These are phyloP conservation scores for Syngnathus scovelli DNA, from an alignment of 2,113 vertebrate species.

Conservation along the genomic window DNA sequence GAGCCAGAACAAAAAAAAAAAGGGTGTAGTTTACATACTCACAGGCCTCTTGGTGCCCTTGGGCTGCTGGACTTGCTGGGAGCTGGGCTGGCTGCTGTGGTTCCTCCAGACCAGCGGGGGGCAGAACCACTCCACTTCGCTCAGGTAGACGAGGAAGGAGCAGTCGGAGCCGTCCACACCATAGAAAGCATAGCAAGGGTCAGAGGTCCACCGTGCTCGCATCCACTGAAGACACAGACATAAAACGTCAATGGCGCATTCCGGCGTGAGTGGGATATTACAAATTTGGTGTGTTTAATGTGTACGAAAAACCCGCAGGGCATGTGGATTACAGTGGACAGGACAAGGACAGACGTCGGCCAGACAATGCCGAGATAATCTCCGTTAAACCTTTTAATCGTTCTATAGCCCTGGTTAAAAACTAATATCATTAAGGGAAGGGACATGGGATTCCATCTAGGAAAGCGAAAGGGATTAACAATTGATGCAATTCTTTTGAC, in stretches of 20 bases:
- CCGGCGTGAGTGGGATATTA: neutral
- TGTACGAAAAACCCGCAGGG: neutral
- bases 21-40: conserved; percentile 16
- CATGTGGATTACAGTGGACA: neutral
- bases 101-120: conserved; percentile 87
- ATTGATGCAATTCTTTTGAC: neutral
- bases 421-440: neutral
- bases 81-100: conserved; percentile 64
- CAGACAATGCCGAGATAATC: neutral
- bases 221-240: conserved; percentile 80
- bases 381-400: neutral
- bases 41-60: conserved; percentile 76
- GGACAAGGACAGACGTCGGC: neutral
- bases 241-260: neutral
- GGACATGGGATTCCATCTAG: neutral
- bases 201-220: conserved; percentile 94
- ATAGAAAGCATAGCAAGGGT: conserved; percentile 96
- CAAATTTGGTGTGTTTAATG: no score
- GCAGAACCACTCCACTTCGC: conserved; percentile 98
- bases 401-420: conserved; percentile 1
- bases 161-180: conserved; percentile 96
- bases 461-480: neutral
- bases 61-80: conserved; percentile 42
- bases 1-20: neutral
- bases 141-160: conserved; percentile 95